Conservation (phyloP, 2,113 vertebrate species). For the Atrichornis clamosus region DNA sequence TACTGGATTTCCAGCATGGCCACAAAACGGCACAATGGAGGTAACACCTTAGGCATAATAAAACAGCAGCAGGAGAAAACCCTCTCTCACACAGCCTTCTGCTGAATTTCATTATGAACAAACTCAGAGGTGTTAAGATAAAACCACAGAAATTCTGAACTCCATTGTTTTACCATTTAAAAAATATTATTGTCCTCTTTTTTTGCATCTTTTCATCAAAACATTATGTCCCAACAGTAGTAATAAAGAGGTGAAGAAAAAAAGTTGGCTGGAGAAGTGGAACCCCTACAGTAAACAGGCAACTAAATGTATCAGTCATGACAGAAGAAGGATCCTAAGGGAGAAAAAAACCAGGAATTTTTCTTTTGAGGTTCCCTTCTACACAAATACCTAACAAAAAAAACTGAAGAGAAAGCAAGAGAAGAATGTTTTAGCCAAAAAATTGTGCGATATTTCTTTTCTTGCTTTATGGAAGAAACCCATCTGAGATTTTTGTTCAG, state of each 20-base stretch:
- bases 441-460: fast-evolving
- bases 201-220: not conserved
- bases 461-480: not conserved
- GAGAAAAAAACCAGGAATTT: not conserved
- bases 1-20: not conserved
- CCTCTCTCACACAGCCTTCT: not conserved
- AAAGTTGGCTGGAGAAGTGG: not conserved
- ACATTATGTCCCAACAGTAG: not conserved
- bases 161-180: not conserved
- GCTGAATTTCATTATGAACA: not conserved
- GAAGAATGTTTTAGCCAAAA: not conserved
- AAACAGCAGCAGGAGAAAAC: not conserved
- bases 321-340: not conserved
- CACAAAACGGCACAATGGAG: not conserved
- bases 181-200: not conserved
- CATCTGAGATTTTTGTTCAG: not conserved
- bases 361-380: not conserved
- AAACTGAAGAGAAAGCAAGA: not conserved
- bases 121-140: not conserved
- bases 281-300: not conserved
- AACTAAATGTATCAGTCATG: not conserved
- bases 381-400: not conserved
- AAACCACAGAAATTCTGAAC: not conserved
- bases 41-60: not conserved
- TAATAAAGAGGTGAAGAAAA: not conserved